These are phyloP conservation scores for Himalopsyche kuldschensis DNA, from an alignment of 2,888 invertebrate genomes.

Conservation along the genomic window DNA sequence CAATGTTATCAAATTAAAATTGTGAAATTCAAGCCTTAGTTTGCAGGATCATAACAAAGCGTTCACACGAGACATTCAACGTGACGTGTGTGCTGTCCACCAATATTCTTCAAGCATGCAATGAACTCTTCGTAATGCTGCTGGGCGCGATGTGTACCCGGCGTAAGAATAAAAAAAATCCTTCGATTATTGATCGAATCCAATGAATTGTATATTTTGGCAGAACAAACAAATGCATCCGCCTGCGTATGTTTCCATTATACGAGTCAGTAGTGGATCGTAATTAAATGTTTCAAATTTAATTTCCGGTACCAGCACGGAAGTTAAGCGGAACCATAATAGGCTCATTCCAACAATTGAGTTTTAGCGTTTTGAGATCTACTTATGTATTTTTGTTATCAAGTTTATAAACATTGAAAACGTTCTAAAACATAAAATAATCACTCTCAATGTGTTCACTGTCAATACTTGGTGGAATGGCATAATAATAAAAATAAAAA, in stretches of 20 bases:
- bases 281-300: slow-evolving; percentile 30
- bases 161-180: neutral
- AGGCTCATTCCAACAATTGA: neutral
- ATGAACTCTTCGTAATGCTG: no score
- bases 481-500: no score
- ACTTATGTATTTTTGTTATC: neutral
- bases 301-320: slow-evolving; percentile 29
- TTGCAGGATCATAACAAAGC: no score
- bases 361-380: neutral
- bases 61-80: no score
- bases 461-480: no score
- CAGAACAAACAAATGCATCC: slow-evolving; percentile 21
- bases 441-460: no score
- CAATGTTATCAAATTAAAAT: no score
- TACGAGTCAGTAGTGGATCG: slow-evolving; percentile 12
- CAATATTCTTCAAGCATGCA: no score
- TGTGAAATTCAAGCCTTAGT: no score
- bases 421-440: neutral
- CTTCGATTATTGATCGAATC: neutral
- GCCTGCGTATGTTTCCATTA: neutral
- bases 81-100: no score
- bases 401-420: neutral
- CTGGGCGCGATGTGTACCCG: no score
- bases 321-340: neutral
- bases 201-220: neutral